Base-by-base conservation (phyloP, 2,888 invertebrate genomes). In the Ormyrus thymus region DNA sequence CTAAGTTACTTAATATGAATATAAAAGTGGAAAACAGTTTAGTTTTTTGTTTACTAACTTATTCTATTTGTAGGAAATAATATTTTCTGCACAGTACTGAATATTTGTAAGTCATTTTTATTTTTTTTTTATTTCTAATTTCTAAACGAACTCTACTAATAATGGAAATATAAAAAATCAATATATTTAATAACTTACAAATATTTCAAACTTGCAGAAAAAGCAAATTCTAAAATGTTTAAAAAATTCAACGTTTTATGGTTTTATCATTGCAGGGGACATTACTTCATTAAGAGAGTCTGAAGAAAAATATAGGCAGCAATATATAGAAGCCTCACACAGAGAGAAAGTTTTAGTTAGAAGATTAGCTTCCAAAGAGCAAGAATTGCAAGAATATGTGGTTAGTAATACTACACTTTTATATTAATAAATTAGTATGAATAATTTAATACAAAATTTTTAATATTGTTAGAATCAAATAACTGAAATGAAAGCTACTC, bases 331-430 rank as follows among this genome's bases (percentile, higher is more conserved):
- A 89, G 95, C 97, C 82, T 95, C 96, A 87, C 94, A 97, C 85
- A 93, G 97, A 86, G 98, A 98, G 91, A 97, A 97, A 91, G 95
- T 97, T 83, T 93, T 98, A 85, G 95, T 98, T 85, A 95, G 98
- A 87, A 93, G 97, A 87, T 93, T 98, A 84, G 96, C 98, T 81
- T 95, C 96, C 83, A 98, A 98, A 91, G 98, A 98, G 90, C 98
- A 98, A 90, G 98, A 98, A 92, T 94, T 97, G 90, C 97, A 98
- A 91, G 98, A 98, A 91, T 97, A 96, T 92, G 95, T 96, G 92
- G 98, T 98, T 93, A 93, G 95, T 92, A 90, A 43, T 50, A 29
- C 15, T 6, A 45, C 13, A 13, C 29, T 29, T 29, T 56, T 9
- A 59, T 55, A 61, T 73, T 64, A 51, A 75, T 43, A 43, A 64